Evolutionary conservation across 2,797 vertebrate genomes (phyloP), one percentile per base, ranked within the genome.

Genomic region (Zalophus californianus): DNA sequence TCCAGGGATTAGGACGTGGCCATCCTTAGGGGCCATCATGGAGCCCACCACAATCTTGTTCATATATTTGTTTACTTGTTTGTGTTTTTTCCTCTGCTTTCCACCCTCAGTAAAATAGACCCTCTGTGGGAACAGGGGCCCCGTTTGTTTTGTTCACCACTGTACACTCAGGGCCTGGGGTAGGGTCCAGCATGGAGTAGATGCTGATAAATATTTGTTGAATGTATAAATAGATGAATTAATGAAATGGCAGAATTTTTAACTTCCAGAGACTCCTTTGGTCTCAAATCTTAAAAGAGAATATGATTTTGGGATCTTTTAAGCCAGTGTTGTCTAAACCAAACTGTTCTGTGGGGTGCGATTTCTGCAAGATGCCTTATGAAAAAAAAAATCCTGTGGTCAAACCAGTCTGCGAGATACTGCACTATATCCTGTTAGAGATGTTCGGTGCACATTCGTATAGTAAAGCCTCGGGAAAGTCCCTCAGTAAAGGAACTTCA

Each of bases 201-300:
- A 38, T 80, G 14, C 27, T 97, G 75, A 92, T 75, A 85, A 70
- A 54, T 58, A 50, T 29, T 50, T 89, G 15, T 54, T 52, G 82
- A 92, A 79, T 72, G 41, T 93, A 56, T 41, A 86, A 14, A 79
- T 83, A 82, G 62, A 73, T 68, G 27, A 91, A 82, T 62, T 38
- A n/a, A 89, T 82, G 23, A 32, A 96, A 91, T 75, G 35, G 20
- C 27, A 96, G 50, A 64, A 91, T 73, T 25, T 94, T 38, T 91
- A 91, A 62, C 32, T 91, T 93, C 60, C 62, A 62, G 52, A 93
- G 80, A 18, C 18, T 83, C 35, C 11, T 68, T 41, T 85, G 66
- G 54, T 90, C 29, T 94, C 62, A 35, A 94, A 72, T 88, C 27
- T 50, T 94, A 27, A n/a, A 77, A 29, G 73, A 32, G 4, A 50